Base-by-base conservation (phyloP, 2,888 invertebrate species). In the Dexiosoma caninum region DNA sequence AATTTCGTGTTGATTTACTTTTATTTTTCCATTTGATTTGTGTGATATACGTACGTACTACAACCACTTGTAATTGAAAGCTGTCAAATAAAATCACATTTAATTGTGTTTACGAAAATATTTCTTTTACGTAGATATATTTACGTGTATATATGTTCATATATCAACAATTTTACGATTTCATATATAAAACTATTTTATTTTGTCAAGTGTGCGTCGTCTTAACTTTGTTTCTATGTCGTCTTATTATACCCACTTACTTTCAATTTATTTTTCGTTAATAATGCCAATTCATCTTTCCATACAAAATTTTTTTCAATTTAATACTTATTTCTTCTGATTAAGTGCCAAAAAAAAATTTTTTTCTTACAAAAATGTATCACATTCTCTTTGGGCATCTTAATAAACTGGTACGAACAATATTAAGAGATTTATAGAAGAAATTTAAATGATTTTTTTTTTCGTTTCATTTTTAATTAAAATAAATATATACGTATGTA, bases 311-410 rank as follows among this genome's bases (percentile, higher is more conserved):
- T 7, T 10, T 40, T n/a, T 27, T 14, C 14, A 60, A 76, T 69
- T 76, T 76, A 42, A 75, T 44, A 59, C 51, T 60, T n/a, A 69
- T 60, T 60, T 51, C 53, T 64, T 35, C 69, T 76, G 76, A 76
- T 19, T 35, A 37, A 27, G 21, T 76, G 76, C 76, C 76, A 76
- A 76, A n/a, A n/a, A n/a, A n/a, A n/a, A n/a, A n/a, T 35, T 53
- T 60, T 35, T 59, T 21, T 42, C 51, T 57, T 1, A 37, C 27
- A 6, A 46, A 46, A 23, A 21, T 1, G 21, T 46, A 32, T 46
- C 19, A 40, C 1, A 40, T 59, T 62, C 44, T 23, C 35, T 14
- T 16, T 16, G 19, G 30, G 8, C 35, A 6, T 14, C 0, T 60
- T 4, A 9, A 9, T 7, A 51, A 23, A 51, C 6, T 51, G 49